phyloP scores from a whole-genome alignment of 2,113 vertebrate genomes.

The Xenopus laevis region DNA sequence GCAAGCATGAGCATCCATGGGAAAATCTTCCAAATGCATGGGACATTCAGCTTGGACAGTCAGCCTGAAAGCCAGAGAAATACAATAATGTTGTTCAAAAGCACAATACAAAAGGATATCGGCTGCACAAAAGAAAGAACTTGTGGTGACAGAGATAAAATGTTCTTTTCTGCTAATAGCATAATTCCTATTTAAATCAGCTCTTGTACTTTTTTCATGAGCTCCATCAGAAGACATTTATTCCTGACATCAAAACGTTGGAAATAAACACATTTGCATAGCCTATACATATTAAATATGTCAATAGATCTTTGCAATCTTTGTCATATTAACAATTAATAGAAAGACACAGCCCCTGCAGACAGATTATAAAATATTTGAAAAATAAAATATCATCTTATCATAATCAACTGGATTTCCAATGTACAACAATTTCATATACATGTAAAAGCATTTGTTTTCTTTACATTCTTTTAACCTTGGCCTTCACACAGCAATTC shows the following conservation, averaged over 20 bases:
- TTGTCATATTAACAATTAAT: no score
- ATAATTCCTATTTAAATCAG: conserved; percentile 48
- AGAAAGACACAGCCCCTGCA: no score
- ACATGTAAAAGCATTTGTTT: no score
- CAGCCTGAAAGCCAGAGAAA: conserved; percentile 73
- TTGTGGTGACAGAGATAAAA: conserved; percentile 24
- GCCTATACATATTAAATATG: no score
- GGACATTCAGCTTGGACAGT: conserved; percentile 98
- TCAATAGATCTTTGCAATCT: no score
- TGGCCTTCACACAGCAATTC: no score
- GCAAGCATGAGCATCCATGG: conserved; percentile 97
- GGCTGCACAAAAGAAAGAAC: conserved; percentile 19
- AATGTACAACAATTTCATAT: no score
- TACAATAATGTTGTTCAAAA: neutral
- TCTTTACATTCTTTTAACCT: no score
- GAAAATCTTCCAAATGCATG: conserved; percentile 98
- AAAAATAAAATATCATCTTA: no score
- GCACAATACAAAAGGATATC: conserved; percentile 19
- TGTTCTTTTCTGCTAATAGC: conserved; percentile 20
- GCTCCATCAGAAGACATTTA: conserved; percentile 48
- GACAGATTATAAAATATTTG: no score
- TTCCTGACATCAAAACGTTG: conserved; percentile 42
- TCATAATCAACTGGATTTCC: no score
- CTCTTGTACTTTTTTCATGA: conserved; percentile 44
- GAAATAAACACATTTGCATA: conserved; percentile 18